phyloP scores from a whole-genome alignment of 2,888 invertebrate genomes.

The Aspidiotus destructor region DNA sequence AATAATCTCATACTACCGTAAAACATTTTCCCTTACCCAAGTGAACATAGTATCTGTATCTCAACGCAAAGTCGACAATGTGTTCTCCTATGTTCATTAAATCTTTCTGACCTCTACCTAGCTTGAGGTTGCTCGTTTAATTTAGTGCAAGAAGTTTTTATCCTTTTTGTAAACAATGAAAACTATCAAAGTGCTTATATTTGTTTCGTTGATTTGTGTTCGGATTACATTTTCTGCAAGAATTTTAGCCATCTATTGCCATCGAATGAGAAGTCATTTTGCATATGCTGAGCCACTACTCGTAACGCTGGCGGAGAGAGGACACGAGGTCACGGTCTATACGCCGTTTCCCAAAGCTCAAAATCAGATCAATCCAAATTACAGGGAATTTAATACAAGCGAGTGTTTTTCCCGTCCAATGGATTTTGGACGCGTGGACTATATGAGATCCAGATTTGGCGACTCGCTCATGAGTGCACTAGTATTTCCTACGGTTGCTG shows the following conservation, averaged over 20 bases:
- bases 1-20: too few species aligned
- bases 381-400: not conserved
- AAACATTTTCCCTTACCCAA: too few species aligned
- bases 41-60: too few species aligned
- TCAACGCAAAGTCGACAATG: too few species aligned
- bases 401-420: not conserved
- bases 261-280: conserved; percentile 36
- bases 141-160: too few species aligned
- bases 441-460: not conserved
- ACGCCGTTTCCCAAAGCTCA: conserved; percentile 7
- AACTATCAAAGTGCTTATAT: too few species aligned
- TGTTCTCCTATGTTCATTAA: too few species aligned
- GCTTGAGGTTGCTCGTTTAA: too few species aligned
- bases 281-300: conserved; percentile 34
- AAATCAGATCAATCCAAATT: conserved; percentile 1
- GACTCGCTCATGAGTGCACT: not conserved
- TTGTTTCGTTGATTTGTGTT: too few species aligned
- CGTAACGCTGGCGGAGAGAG: not conserved
- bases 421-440: not conserved
- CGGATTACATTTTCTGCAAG: too few species aligned
- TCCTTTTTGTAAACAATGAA: conserved; percentile 3
- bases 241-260: too few species aligned
- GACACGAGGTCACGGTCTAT: conserved; percentile 6
- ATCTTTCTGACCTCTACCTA: too few species aligned
- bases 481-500: not conserved